Percentiles rank a stretch among this genome's conserved stretches.
These are phyloP conservation scores for Callyntrura sp. DNA, from an alignment of 2,888 invertebrate genomes.

Conservation along the genomic window DNA sequence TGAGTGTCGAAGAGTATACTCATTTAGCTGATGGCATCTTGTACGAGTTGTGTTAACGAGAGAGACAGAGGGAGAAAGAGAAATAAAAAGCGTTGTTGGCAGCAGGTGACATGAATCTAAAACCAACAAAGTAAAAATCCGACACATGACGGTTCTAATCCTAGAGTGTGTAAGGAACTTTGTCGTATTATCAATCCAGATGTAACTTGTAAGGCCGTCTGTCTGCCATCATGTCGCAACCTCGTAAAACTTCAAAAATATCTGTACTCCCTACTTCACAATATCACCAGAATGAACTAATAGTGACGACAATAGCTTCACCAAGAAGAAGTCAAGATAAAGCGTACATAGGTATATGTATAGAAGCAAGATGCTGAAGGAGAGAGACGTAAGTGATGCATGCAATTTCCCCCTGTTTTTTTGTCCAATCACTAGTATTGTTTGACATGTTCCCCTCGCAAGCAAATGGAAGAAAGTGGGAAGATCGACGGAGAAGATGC, in stretches of 20 bases:
- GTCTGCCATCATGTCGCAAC: constrained; percentile 55
- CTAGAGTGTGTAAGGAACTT: neutral
- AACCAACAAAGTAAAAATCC: constrained; percentile 61
- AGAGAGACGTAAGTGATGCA: too few relatives aligned
- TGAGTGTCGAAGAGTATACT: constrained; percentile 6
- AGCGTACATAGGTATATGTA: too few relatives aligned
- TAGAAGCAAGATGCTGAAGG: neutral
- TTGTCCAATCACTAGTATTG: constrained; percentile 22
- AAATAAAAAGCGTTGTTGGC: constrained; percentile 61
- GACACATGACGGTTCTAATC: constrained; percentile 41
- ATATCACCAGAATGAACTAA: neutral
- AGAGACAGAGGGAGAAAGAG: constrained; percentile 33
- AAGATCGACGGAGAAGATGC: too few relatives aligned
- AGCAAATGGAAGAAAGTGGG: neutral
- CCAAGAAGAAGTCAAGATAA: neutral
- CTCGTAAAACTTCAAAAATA: constrained; percentile 54
- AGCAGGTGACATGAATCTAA: constrained; percentile 77
- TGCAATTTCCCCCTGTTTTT: neutral
- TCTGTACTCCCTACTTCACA: constrained; percentile 6
- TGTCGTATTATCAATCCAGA: constrained; percentile 66
- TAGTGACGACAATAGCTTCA: neutral
- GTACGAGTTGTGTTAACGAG: constrained; percentile 1
- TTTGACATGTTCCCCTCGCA: neutral
- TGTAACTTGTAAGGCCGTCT: constrained; percentile 34
- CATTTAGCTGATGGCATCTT: constrained; percentile 65